Evolutionary conservation across 2,888 invertebrate genomes (phyloP).

Genomic region (Nephrocerus scutellatus): DNA sequence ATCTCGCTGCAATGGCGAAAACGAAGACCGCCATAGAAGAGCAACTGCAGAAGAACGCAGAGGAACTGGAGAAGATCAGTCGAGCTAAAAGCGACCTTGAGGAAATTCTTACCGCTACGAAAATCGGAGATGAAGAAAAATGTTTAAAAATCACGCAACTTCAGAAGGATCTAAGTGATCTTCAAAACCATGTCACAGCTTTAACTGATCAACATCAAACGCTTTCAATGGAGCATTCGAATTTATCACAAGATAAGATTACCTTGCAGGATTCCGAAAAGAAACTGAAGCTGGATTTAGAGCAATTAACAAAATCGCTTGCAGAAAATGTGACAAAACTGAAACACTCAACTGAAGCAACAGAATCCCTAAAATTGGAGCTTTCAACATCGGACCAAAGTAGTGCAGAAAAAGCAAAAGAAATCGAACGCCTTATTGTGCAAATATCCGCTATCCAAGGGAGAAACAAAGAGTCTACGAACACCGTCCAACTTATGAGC

Average conservation of each 20-base stretch:
- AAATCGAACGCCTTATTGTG: constrained; percentile 16
- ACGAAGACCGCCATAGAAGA: constrained; percentile 15
- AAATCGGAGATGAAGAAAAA: too few species aligned
- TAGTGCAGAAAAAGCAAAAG: constrained; percentile 12
- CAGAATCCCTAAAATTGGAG: constrained; percentile 11
- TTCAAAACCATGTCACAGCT: too few species aligned
- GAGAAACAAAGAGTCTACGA: constrained; percentile 19
- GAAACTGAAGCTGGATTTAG: constrained; percentile 4
- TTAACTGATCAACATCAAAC: too few species aligned
- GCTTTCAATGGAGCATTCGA: constrained; percentile 26
- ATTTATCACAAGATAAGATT: constrained; percentile 7
- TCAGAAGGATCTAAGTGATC: too few species aligned
- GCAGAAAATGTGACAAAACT: constrained; percentile 9
- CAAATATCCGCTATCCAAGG: constrained; percentile 20
- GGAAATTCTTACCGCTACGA: too few species aligned
- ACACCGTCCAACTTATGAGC: constrained; percentile 18
- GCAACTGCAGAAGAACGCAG: constrained; percentile 15
- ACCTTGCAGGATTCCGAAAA: constrained; percentile 7
- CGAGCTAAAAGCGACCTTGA: too few species aligned
- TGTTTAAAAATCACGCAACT: too few species aligned
- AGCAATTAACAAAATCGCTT: constrained; percentile 13
- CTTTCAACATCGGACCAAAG: constrained; percentile 6
- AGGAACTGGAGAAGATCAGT: constrained; percentile 14
- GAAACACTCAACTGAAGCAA: constrained; percentile 11
- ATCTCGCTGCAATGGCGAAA: constrained; percentile 16